These are phyloP conservation scores for Sus scrofa DNA, from an alignment of 2,113 vertebrate genomes.

Conservation along the genomic window T2T-Sscrofa CM000820.6:34487501-34488000, in stretches of 20 bases:
- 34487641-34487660: background rate
- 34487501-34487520: too few relatives aligned
- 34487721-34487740: background rate
- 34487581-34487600: too few relatives aligned
- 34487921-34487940: background rate
- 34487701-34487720: fast-evolving
- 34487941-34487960: background rate
- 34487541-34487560: too few relatives aligned
- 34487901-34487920: background rate
- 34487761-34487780: background rate
- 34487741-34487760: background rate
- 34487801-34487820: background rate
- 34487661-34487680: background rate
- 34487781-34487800: background rate
- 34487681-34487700: background rate
- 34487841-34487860: fast-evolving
- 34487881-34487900: background rate
- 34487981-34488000: background rate
- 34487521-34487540: too few relatives aligned
- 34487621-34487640: too few relatives aligned
- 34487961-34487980: background rate
- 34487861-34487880: too few relatives aligned
- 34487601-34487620: too few relatives aligned
- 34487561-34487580: too few relatives aligned
- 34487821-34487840: fast-evolving